phyloP scores from a whole-genome alignment of 2,113 vertebrate species.

The Psilopsiagon aymara region DNA sequence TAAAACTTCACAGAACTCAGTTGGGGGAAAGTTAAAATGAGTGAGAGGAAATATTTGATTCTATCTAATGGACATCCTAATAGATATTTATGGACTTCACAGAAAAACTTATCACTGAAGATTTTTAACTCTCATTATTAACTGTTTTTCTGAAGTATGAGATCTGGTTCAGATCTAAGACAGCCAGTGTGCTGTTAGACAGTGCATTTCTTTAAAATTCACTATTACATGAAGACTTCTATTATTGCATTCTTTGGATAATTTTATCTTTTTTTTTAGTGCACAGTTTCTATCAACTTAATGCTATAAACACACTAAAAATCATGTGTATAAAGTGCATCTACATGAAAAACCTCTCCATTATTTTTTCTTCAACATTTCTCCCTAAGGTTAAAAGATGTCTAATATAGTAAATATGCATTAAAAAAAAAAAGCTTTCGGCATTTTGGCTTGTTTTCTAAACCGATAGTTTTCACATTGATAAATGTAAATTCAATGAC shows the following conservation, averaged over 20 bases:
- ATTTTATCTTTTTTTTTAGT: neutral
- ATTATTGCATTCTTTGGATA: neutral
- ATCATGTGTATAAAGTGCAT: neutral
- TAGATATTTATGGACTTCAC: constrained; percentile 22
- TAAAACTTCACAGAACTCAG: neutral
- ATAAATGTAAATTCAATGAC: constrained; percentile 50
- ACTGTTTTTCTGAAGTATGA: neutral
- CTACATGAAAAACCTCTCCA: neutral
- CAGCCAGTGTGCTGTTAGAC: neutral
- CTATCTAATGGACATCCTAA: neutral
- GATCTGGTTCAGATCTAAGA: neutral
- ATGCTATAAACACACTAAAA: neutral
- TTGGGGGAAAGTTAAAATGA: neutral
- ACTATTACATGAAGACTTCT: neutral
- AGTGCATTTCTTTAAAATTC: neutral
- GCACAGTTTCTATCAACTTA: neutral
- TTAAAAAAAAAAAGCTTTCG: neutral
- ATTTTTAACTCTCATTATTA: neutral
- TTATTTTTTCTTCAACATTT: neutral
- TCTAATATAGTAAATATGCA: neutral
- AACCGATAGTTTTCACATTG: constrained; percentile 25
- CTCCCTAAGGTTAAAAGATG: neutral
- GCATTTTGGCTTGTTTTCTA: constrained; percentile 26
- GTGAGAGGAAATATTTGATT: constrained; percentile 29
- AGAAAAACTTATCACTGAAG: neutral